phyloP scores from a whole-genome alignment of 2,113 vertebrate species.

The Oreotrochilus melanogaster region DNA sequence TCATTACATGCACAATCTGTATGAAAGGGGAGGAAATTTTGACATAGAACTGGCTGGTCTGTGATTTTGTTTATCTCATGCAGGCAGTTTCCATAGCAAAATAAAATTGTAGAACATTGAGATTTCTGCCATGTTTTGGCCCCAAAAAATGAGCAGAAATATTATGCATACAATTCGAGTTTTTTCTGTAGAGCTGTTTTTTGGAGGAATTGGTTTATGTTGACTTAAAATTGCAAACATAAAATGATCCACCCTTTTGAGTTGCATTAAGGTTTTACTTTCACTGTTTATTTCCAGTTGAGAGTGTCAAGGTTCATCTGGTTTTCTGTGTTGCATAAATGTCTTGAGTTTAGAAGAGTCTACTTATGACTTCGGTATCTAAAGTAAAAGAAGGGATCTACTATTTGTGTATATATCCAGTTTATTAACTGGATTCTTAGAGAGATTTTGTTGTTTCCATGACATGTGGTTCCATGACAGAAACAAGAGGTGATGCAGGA shows the following conservation, averaged over 20 bases:
- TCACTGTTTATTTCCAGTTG: not conserved
- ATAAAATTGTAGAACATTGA: not conserved
- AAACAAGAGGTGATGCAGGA: not conserved
- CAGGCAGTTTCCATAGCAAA: slow-evolving; percentile 37
- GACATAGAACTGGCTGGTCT: not conserved
- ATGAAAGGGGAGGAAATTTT: not conserved
- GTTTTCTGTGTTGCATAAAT: not conserved
- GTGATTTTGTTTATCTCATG: not conserved
- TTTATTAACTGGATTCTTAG: not conserved
- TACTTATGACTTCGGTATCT: not conserved
- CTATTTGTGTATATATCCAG: not conserved
- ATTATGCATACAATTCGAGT: not conserved
- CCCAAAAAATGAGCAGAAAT: not conserved
- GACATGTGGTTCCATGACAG: not conserved
- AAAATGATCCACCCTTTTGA: not conserved
- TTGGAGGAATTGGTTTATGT: not conserved
- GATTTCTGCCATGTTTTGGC: slow-evolving; percentile 7
- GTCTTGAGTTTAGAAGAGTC: not conserved
- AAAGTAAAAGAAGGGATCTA: not conserved
- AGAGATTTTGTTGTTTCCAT: not conserved
- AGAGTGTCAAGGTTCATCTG: not conserved
- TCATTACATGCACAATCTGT: not conserved
- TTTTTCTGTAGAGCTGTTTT: not conserved
- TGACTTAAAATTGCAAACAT: not conserved
- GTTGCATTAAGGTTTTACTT: not conserved